These are phyloP conservation scores for Diachrysia chrysitis DNA, from an alignment of 2,888 invertebrate species.

Conservation along the genomic window DNA sequence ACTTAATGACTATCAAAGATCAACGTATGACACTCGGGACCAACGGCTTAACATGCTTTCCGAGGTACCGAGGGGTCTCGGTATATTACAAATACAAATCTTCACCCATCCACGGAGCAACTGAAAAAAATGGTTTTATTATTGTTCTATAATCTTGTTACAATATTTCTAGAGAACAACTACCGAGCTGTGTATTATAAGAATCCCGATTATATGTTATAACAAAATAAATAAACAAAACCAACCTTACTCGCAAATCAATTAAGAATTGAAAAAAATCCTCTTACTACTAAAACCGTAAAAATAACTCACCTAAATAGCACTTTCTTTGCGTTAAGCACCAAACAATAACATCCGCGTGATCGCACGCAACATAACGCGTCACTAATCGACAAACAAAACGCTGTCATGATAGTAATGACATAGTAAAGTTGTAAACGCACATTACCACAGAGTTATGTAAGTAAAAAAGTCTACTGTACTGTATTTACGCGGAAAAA, in stretches of 20 bases:
- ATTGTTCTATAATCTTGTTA: too few relatives aligned
- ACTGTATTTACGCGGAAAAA: slow-evolving; percentile 36
- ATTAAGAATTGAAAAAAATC: background rate
- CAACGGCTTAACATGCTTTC: too few relatives aligned
- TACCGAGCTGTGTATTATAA: too few relatives aligned
- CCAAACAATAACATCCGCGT: slow-evolving; percentile 29
- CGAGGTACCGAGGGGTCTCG: too few relatives aligned
- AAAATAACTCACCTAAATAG: background rate
- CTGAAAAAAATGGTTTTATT: too few relatives aligned
- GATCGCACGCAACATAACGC: slow-evolving; percentile 31
- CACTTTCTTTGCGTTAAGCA: slow-evolving; percentile 8
- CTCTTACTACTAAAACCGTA: background rate
- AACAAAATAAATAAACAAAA: background rate
- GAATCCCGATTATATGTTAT: too few relatives aligned
- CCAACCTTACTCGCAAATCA: background rate
- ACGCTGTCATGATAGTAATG: slow-evolving; percentile 31
- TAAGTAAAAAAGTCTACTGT: slow-evolving; percentile 26
- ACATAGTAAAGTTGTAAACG: slow-evolving; percentile 39
- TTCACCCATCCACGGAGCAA: too few relatives aligned
- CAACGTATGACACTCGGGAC: too few relatives aligned
- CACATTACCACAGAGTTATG: slow-evolving; percentile 46
- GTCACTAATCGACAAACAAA: slow-evolving; percentile 46
- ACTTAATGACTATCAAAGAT: too few relatives aligned
- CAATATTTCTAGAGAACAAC: too few relatives aligned
- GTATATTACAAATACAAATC: too few relatives aligned